Conservation (phyloP, 2,113 vertebrate species). For the Hippolais icterina region DNA sequence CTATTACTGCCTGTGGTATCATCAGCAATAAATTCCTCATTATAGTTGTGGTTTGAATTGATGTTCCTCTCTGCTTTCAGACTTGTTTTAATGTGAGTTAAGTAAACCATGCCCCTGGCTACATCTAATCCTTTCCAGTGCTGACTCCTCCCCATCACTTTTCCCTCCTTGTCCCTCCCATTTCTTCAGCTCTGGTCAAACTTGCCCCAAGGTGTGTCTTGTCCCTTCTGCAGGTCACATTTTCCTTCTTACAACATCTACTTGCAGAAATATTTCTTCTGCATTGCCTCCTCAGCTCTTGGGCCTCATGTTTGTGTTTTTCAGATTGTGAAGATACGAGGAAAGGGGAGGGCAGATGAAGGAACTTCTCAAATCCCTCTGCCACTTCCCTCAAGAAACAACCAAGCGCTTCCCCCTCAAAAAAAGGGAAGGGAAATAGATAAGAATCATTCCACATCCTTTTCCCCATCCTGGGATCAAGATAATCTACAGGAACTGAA, state of each 20-base stretch:
- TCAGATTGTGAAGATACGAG: rapidly evolving
- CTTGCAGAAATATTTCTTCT: neutral
- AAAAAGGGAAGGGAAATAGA: neutral
- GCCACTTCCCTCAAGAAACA: neutral
- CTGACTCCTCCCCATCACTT: neutral
- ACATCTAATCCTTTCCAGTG: neutral
- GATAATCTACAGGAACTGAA: neutral
- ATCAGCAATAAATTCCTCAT: constrained; percentile 12
- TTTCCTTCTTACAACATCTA: neutral
- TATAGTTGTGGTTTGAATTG: neutral
- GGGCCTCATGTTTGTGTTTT: neutral
- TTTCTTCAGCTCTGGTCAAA: neutral
- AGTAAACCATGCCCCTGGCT: neutral
- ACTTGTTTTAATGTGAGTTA: neutral
- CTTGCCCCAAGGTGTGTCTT: neutral
- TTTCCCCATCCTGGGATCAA: neutral
- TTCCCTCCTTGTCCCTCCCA: neutral
- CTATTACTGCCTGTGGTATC: neutral
- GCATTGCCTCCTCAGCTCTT: neutral
- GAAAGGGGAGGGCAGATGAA: neutral
- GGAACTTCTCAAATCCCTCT: neutral
- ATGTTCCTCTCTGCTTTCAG: neutral
- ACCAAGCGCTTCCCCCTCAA: neutral
- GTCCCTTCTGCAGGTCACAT: neutral
- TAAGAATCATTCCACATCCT: neutral